Base-by-base conservation (phyloP, 2,888 invertebrate genomes). In the Mythimna pallens region DNA sequence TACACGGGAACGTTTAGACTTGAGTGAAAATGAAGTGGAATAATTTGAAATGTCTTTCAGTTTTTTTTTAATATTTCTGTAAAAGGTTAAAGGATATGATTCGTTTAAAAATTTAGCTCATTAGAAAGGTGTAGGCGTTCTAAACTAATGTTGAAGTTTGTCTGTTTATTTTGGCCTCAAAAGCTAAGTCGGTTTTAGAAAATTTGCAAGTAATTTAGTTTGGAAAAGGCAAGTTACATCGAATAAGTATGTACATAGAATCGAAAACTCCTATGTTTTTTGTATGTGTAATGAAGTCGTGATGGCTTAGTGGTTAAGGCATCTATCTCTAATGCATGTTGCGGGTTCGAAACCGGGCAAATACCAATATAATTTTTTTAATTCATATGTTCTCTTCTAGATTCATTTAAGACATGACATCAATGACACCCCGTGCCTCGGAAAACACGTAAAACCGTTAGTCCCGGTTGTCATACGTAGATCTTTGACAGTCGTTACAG, bases 1-100 rank as follows among this genome's bases (percentile, higher is more conserved):
- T 81, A 68, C 77, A 65, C 59, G 54, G 14, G n/a, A 63, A n/a
- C 75, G 55, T 81, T 83, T 75, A 76, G 63, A 47, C 64, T 62
- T 54, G 58, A 34, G 61, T 64, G 7, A 55, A 66, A 63, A 62
- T 62, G 59, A 66, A 76, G 69, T 59, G 65, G 76, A 77, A 77
- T 80, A 72, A 70, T 73, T 81, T 70, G 20, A 54, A 63, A 72
- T 70, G 43, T 81, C 65, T 58, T 62, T 55, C 34, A 80, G 67
- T 58, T 50, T n/a, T 65, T 58, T 77, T 70, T 17, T 14, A 20
- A 76, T 58, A 17, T 59, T 59, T 55, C 30, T 78, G 34, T 62
- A 12, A 6, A 47, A 20, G 17, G 50, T 70, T 69, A 22, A 34
- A n/a, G 30, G 54, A 25, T 65, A 52, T 12, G n/a, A 20, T 52